Evolutionary conservation across 2,797 vertebrate species (phyloP).

Genomic region (Poeciliopsis gracilis): DNA sequence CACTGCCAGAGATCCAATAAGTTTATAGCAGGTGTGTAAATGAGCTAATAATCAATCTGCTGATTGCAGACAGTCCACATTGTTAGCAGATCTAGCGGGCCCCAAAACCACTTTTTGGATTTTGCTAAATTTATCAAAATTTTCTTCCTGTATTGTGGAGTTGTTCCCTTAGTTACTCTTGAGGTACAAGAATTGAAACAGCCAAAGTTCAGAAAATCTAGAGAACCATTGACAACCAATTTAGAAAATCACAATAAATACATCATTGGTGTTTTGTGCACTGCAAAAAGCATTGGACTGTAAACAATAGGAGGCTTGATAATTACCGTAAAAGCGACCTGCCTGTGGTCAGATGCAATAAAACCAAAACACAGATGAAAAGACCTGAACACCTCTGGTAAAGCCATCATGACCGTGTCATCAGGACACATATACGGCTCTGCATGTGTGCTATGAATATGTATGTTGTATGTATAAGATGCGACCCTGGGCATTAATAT

Average conservation of each 20-base stretch:
- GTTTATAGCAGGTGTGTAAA: too few relatives aligned
- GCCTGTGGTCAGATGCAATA: constrained; percentile 37
- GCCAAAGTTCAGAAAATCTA: background rate
- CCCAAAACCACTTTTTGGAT: background rate
- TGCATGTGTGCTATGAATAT: constrained; percentile 78
- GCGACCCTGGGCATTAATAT: constrained; percentile 81
- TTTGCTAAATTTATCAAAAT: background rate
- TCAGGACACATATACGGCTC: constrained; percentile 70
- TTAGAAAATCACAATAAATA: background rate
- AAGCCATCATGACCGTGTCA: constrained; percentile 57
- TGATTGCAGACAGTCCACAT: too few relatives aligned
- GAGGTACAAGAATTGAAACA: background rate
- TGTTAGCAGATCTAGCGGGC: too few relatives aligned
- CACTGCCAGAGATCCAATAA: too few relatives aligned
- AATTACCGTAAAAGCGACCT: background rate
- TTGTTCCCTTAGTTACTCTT: background rate
- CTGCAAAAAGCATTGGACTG: background rate
- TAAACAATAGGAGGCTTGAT: background rate
- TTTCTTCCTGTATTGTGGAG: background rate
- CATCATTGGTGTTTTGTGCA: background rate
- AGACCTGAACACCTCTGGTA: constrained; percentile 39
- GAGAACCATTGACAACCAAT: background rate
- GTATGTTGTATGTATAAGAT: constrained; percentile 79
- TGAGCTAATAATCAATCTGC: too few relatives aligned
- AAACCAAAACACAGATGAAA: constrained; percentile 44